A percentile compares a stretch with the other conserved stretches of the same genome.
phyloP scores from a whole-genome alignment of 1,140 invertebrate species.

The Bombus fervidus region DNA sequence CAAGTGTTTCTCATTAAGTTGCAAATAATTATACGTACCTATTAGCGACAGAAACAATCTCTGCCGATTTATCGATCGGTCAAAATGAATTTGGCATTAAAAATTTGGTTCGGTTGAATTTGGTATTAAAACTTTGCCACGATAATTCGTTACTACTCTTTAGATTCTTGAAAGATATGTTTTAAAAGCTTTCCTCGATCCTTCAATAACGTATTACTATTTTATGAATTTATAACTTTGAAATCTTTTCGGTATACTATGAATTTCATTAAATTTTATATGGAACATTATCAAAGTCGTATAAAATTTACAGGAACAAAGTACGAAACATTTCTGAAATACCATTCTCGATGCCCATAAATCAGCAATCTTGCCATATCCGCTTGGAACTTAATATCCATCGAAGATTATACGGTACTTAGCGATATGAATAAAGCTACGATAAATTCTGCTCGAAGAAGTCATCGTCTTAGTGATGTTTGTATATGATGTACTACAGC shows the following conservation, averaged over 20 bases:
- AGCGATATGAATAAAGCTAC: background rate
- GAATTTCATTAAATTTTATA: background rate
- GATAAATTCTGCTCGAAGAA: background rate
- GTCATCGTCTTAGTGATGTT: background rate
- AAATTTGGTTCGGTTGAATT: too few species aligned
- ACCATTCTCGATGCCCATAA: background rate
- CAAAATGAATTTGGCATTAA: too few species aligned
- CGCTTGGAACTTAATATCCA: background rate
- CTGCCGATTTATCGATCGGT: too few species aligned
- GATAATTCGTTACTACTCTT: too few species aligned
- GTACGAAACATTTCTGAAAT: background rate
- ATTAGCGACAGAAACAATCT: too few species aligned
- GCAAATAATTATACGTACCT: too few species aligned
- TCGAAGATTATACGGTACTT: slow-evolving; percentile 11
- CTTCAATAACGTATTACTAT: background rate
- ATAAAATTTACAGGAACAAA: background rate
- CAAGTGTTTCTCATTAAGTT: too few species aligned
- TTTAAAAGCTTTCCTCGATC: background rate
- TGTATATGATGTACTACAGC: background rate
- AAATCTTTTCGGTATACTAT: background rate
- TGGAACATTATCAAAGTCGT: background rate
- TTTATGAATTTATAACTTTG: background rate
- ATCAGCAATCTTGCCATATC: background rate
- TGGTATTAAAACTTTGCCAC: too few species aligned
- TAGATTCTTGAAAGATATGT: too few species aligned